Evolutionary conservation across 2,888 invertebrate genomes (phyloP).

Genomic region (Coelopa pilipes): DNA sequence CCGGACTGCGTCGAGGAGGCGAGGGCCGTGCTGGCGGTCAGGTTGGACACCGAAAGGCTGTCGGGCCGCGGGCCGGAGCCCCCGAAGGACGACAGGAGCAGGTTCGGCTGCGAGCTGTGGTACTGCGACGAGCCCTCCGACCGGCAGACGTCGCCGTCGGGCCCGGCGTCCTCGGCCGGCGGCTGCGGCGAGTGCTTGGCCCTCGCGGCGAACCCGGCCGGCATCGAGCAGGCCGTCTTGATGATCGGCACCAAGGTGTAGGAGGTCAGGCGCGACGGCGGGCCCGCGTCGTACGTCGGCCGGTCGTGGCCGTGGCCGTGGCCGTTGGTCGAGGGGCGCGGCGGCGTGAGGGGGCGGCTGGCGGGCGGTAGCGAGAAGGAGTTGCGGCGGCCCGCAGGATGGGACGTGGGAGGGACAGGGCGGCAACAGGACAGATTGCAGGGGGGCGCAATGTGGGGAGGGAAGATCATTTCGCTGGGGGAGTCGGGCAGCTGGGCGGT

Average conservation of each 20-base stretch:
- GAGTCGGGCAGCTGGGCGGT: constrained; percentile 62
- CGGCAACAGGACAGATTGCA: constrained; percentile 64
- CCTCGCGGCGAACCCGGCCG: constrained; percentile 57
- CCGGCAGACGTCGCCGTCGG: constrained; percentile 42
- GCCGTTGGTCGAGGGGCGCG: constrained; percentile 56
- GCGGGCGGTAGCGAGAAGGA: constrained; percentile 52
- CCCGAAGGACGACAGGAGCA: constrained; percentile 47
- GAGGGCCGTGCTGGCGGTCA: constrained; percentile 49
- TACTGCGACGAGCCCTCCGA: constrained; percentile 49
- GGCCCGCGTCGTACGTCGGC: constrained; percentile 32
- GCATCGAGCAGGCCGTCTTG: constrained; percentile 65
- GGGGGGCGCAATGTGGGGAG: constrained; percentile 65
- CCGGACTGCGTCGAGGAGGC: constrained; percentile 47
- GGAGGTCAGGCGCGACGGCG: constrained; percentile 50
- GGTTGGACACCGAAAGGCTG: constrained; percentile 54
- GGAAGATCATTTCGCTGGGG: constrained; percentile 66
- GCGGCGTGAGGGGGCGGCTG: constrained; percentile 54
- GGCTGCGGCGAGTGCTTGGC: constrained; percentile 39
- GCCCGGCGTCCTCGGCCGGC: constrained; percentile 35
- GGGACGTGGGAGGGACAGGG: constrained; percentile 61
- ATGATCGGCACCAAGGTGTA: constrained; percentile 62
- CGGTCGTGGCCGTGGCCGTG: constrained; percentile 48
- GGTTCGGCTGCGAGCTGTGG: constrained; percentile 61
- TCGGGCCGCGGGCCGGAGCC: constrained; percentile 46
- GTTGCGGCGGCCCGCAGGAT: constrained; percentile 49